These are phyloP conservation scores for Hirundichthys speculiger DNA, from an alignment of 2,113 vertebrate species.

Conservation along the genomic window DNA sequence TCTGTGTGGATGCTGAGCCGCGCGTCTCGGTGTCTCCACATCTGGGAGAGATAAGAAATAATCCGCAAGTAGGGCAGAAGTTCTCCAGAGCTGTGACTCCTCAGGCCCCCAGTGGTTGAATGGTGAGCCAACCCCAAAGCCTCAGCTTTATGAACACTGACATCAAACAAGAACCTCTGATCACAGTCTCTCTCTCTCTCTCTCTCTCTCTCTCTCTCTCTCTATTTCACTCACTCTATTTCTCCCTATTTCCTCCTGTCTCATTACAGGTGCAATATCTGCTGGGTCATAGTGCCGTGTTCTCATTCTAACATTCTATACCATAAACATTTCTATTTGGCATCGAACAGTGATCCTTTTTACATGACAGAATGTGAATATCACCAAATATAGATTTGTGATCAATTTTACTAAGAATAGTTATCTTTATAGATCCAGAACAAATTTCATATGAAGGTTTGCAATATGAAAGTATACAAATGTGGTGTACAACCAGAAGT, in stretches of 20 bases:
- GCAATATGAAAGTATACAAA: no score
- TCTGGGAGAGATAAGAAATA: slow-evolving; percentile 52
- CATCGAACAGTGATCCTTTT: background rate
- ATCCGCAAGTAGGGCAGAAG: slow-evolving; percentile 61
- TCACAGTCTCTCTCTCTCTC: slow-evolving; percentile 34
- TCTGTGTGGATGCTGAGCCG: slow-evolving; percentile 14
- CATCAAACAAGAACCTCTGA: slow-evolving; percentile 73
- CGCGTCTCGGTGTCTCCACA: slow-evolving; percentile 44
- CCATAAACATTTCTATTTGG: background rate
- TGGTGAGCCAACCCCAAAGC: slow-evolving; percentile 51
- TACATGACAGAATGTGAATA: background rate
- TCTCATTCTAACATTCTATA: background rate
- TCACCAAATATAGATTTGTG: no score
- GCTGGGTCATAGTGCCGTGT: slow-evolving; percentile 82
- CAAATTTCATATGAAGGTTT: no score
- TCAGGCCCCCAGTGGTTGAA: slow-evolving; percentile 59
- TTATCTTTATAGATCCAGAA: no score
- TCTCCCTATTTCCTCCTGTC: slow-evolving; percentile 7
- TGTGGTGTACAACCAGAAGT: no score
- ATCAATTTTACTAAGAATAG: no score
- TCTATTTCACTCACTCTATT: slow-evolving; percentile 50
- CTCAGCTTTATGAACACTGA: slow-evolving; percentile 74
- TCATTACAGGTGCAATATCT: slow-evolving; percentile 43
- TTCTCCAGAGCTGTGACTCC: slow-evolving; percentile 40
- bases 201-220: slow-evolving; percentile 3